Evolutionary conservation across 2,113 vertebrate species (phyloP).

Genomic region (Toxotes jaculatrix): DNA sequence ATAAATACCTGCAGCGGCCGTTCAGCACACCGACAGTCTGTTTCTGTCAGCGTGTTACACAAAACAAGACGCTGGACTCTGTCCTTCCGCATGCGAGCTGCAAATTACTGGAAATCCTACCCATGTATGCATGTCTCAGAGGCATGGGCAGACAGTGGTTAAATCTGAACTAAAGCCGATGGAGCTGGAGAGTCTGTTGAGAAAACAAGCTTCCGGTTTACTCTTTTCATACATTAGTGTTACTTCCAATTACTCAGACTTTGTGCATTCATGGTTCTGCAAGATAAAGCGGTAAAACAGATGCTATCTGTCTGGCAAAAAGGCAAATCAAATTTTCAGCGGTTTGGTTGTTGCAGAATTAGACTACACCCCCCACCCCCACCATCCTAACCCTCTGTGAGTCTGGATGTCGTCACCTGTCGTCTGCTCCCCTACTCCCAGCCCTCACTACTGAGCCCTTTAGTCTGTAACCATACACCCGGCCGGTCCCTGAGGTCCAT

Average conservation of each 20-base stretch:
- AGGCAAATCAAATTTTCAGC: conserved; percentile 51
- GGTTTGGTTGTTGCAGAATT: conserved; percentile 29
- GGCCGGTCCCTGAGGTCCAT: conserved; percentile 45
- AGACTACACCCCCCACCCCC: conserved; percentile 6
- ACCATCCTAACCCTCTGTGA: conserved; percentile 10
- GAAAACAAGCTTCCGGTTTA: background rate
- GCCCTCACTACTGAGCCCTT: conserved; percentile 48
- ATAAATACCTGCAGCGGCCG: background rate
- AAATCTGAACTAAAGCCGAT: conserved; percentile 18
- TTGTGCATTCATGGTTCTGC: conserved; percentile 8
- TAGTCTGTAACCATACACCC: conserved; percentile 69
- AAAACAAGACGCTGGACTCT: background rate
- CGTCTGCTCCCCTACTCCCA: conserved; percentile 40
- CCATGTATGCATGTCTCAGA: background rate
- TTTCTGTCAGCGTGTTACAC: background rate
- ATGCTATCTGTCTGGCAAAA: conserved; percentile 43
- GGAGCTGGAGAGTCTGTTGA: conserved; percentile 13
- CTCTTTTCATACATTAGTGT: conserved; percentile 20
- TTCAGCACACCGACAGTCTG: background rate
- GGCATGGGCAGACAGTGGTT: conserved; percentile 11
- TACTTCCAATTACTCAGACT: conserved; percentile 25
- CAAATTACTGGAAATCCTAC: conserved; percentile 26
- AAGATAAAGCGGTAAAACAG: conserved; percentile 27
- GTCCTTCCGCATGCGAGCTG: conserved; percentile 4
- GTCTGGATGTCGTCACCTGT: conserved; percentile 64